A percentile compares a stretch with the other conserved stretches of the same genome.
Conservation (phyloP, 2,797 vertebrate genomes). For the Falco novaeseelandiae region DNA sequence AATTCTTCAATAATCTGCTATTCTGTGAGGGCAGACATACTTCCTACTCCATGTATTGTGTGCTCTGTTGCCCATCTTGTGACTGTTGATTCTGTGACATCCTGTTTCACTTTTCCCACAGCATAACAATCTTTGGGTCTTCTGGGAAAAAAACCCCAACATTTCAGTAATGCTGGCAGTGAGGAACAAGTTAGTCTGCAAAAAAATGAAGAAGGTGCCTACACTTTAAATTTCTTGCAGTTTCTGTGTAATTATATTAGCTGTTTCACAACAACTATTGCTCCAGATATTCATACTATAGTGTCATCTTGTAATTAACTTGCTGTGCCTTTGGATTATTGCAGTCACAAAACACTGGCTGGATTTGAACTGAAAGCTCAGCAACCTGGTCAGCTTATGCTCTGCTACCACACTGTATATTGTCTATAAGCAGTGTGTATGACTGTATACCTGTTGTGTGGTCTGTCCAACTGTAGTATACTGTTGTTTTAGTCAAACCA, state of each 20-base stretch:
- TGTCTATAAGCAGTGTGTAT: neutral
- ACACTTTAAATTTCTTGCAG: neutral
- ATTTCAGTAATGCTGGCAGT: neutral
- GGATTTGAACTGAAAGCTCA: constrained; percentile 13
- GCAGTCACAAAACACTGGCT: neutral
- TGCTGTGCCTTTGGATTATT: neutral
- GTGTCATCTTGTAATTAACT: neutral
- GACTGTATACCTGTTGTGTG: neutral
- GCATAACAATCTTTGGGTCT: neutral
- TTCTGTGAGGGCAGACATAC: neutral
- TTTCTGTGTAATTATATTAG: neutral
- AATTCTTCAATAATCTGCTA: neutral
- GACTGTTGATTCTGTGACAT: neutral
- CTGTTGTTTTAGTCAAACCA: neutral
- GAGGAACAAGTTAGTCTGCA: neutral
- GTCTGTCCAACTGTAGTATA: neutral
- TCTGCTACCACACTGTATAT: neutral
- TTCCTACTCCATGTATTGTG: neutral
- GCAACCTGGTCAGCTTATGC: neutral
- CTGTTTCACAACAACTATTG: neutral
- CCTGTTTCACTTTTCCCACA: neutral
- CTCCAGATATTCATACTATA: neutral
- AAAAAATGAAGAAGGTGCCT: neutral
- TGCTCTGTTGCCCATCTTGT: neutral
- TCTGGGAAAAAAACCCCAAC: neutral